These are phyloP conservation scores for Xylocopa sonorina DNA, from an alignment of 1,140 invertebrate species.

Conservation along the genomic window DNA sequence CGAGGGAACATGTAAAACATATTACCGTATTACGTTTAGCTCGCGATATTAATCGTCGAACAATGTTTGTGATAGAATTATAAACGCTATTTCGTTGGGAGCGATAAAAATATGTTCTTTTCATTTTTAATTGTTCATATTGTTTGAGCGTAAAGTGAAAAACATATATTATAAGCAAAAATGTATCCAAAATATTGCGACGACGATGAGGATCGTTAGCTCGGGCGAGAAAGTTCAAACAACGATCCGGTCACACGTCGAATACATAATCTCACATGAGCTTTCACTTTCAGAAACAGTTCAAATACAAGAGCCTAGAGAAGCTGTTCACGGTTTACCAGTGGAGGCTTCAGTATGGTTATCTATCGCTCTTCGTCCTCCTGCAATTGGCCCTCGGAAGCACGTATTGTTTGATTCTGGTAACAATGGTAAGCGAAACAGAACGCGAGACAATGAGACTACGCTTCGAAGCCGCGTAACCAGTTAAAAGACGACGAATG, in stretches of 20 bases:
- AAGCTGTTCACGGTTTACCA: conserved; percentile 88
- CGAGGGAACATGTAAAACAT: not conserved
- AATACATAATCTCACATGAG: conserved; percentile 49
- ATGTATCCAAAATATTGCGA: not conserved
- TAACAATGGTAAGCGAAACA: conserved; percentile 80
- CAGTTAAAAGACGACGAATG: not conserved
- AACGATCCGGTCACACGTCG: conserved; percentile 9
- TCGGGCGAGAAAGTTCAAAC: conserved; percentile 38
- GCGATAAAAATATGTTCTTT: too few relatives aligned
- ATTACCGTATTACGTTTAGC: not conserved
- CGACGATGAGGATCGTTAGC: not conserved
- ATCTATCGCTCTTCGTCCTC: conserved; percentile 89
- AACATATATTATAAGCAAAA: too few relatives aligned
- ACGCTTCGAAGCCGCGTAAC: not conserved
- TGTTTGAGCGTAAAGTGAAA: too few relatives aligned
- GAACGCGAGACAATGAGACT: not conserved
- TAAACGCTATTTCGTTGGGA: too few relatives aligned
- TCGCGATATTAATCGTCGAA: not conserved
- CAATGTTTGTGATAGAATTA: too few relatives aligned
- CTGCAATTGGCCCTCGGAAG: conserved; percentile 86
- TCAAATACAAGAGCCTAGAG: conserved; percentile 88
- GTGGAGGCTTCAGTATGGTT: conserved; percentile 88
- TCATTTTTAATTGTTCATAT: too few relatives aligned
- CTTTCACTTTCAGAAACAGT: conserved; percentile 86
- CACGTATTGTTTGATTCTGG: conserved; percentile 84